These are phyloP conservation scores for Parauchenoglanis ngamensis DNA, from an alignment of 2,797 vertebrate genomes.

Conservation along the genomic window DNA sequence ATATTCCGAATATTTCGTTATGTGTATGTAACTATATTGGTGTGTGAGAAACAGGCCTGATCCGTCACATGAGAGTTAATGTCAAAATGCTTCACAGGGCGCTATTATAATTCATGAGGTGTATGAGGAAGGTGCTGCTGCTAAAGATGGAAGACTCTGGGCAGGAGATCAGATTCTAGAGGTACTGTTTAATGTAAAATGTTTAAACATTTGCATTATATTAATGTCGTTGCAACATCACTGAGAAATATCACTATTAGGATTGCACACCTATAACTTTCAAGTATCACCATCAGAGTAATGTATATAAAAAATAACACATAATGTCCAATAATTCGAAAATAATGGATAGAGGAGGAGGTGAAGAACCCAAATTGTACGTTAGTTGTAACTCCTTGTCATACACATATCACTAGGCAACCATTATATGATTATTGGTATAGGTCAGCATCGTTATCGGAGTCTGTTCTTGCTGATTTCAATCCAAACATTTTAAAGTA, in stretches of 20 bases:
- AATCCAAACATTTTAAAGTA: not conserved
- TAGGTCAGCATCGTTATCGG: no score
- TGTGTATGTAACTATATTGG: not conserved
- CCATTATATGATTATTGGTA: not conserved
- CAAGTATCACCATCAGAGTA: not conserved
- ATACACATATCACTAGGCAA: not conserved
- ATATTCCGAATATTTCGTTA: constrained; percentile 33
- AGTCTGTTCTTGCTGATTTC: not conserved
- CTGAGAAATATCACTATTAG: not conserved
- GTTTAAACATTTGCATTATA: not conserved
- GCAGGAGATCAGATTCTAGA: constrained; percentile 98
- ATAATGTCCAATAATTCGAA: not conserved
- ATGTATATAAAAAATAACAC: not conserved
- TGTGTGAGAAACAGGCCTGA: not conserved
- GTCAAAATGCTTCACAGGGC: constrained; percentile 72
- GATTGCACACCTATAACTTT: not conserved
- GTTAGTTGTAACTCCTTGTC: not conserved
- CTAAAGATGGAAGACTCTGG: constrained; percentile 96
- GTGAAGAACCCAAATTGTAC: not conserved
- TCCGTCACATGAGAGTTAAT: not conserved
- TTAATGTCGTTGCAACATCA: not conserved
- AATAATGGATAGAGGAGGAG: not conserved
- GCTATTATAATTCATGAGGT: constrained; percentile 98
- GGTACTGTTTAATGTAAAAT: constrained; percentile 68
- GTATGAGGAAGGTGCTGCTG: constrained; percentile 96